phyloP scores from a whole-genome alignment of 2,797 vertebrate species.

The Loris lydekkerianus region DNA sequence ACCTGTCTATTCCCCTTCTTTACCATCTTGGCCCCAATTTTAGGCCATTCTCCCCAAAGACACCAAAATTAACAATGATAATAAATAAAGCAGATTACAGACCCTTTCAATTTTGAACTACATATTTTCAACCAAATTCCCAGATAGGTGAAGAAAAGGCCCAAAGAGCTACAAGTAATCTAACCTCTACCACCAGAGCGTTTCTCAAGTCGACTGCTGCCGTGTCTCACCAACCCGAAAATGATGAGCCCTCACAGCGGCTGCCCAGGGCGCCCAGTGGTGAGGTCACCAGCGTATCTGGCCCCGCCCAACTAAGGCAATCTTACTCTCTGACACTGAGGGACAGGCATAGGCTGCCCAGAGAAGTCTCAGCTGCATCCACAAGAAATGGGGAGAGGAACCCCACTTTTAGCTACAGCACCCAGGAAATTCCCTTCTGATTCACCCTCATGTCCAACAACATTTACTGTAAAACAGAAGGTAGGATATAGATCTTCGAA shows the following conservation, averaged over 20 bases:
- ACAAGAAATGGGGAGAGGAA: background rate
- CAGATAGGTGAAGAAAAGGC: conserved; percentile 41
- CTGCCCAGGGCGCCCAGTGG: conserved; percentile 64
- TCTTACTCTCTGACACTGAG: conserved; percentile 10
- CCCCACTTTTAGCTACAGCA: background rate
- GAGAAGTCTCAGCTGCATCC: background rate
- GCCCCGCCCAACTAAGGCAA: conserved; percentile 75
- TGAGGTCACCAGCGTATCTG: conserved; percentile 58
- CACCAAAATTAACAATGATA: background rate
- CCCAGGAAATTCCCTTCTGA: background rate
- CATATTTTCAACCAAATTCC: background rate
- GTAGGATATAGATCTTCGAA: background rate
- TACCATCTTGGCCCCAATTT: background rate
- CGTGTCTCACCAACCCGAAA: conserved; percentile 74
- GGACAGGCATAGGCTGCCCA: background rate
- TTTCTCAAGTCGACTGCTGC: conserved; percentile 71
- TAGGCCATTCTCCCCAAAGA: background rate
- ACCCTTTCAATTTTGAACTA: background rate
- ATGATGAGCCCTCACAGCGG: conserved; percentile 34
- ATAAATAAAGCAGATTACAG: background rate
- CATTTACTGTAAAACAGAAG: background rate
- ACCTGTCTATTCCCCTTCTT: conserved; percentile 25
- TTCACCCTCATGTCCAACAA: background rate
- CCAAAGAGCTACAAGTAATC: conserved; percentile 64
- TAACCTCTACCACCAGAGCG: conserved; percentile 79